Evolutionary conservation across 2,113 vertebrate genomes (phyloP).

Genomic region (Dendrocopos noguchii): DNA sequence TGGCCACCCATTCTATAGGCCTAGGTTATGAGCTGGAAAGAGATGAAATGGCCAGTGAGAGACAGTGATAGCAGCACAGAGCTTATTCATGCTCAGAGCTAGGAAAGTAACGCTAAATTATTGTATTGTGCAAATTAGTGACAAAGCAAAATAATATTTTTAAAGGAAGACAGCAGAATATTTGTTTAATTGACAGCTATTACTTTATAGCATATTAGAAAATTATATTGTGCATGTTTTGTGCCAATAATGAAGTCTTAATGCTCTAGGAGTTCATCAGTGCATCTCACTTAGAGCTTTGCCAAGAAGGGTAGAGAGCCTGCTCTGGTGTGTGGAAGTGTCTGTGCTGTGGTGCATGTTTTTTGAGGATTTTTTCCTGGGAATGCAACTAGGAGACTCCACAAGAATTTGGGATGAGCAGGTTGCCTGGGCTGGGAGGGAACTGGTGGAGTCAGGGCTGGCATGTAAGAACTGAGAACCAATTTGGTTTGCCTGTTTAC

Average conservation of each 20-base stretch:
- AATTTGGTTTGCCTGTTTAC: not conserved
- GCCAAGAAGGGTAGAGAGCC: not conserved
- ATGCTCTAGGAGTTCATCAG: not conserved
- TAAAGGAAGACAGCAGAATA: slow-evolving; percentile 8
- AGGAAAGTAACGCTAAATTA: not conserved
- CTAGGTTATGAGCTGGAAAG: slow-evolving; percentile 62
- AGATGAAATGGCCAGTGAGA: slow-evolving; percentile 39
- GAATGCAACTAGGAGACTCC: not conserved
- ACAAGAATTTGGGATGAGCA: accelerated
- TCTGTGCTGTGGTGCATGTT: not conserved
- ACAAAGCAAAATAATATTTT: slow-evolving; percentile 24
- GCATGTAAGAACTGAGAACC: not conserved
- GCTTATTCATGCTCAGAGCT: slow-evolving; percentile 20
- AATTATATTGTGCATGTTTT: not conserved
- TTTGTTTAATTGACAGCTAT: slow-evolving; percentile 47
- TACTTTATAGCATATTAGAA: not conserved
- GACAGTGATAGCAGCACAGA: not conserved
- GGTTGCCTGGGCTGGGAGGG: not conserved
- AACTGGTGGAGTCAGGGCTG: not conserved
- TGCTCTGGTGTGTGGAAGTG: not conserved
- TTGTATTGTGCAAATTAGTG: slow-evolving; percentile 15
- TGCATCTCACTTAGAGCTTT: not conserved
- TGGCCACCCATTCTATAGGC: slow-evolving; percentile 15
- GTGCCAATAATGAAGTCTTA: slow-evolving; percentile 10
- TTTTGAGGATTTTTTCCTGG: not conserved